Percentiles rank a stretch among this genome's conserved stretches.
Conservation (phyloP, 2,113 vertebrate species). For the Mormoops blainvillei region DNA sequence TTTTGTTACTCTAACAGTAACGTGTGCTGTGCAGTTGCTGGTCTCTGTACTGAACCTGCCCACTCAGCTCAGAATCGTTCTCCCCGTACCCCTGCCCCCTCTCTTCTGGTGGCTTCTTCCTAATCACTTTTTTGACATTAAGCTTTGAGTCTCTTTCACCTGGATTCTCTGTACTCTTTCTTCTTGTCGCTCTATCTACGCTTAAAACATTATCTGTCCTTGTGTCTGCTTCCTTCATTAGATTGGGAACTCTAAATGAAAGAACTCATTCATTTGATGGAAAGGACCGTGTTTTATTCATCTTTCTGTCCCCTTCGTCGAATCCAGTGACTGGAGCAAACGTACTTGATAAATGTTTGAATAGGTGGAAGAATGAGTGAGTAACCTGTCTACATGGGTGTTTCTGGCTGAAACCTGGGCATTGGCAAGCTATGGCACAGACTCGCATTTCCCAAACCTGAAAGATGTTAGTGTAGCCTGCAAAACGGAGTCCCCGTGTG, state of each 20-base stretch:
- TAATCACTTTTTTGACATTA: background rate
- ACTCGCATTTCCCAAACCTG: background rate
- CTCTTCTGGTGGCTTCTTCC: background rate
- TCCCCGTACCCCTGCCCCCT: background rate
- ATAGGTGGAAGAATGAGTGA: background rate
- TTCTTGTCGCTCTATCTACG: background rate
- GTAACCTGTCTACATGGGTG: background rate
- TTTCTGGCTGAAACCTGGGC: background rate
- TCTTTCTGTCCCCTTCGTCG: background rate
- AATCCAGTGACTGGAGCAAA: background rate
- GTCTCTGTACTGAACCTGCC: background rate
- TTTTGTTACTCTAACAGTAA: background rate
- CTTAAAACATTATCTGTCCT: background rate
- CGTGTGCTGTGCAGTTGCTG: background rate
- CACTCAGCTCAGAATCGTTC: background rate
- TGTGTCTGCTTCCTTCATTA: background rate
- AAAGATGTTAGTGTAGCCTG: background rate
- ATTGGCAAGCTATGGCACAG: background rate
- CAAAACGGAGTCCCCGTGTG: background rate
- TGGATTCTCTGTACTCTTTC: background rate
- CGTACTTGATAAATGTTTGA: slow-evolving; percentile 14
- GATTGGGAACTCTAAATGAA: background rate
- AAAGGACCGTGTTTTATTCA: background rate
- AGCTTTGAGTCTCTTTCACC: background rate
- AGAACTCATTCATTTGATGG: background rate